phyloP scores from a whole-genome alignment of 2,888 invertebrate genomes.

The Dicranocentrus wangi region DNA sequence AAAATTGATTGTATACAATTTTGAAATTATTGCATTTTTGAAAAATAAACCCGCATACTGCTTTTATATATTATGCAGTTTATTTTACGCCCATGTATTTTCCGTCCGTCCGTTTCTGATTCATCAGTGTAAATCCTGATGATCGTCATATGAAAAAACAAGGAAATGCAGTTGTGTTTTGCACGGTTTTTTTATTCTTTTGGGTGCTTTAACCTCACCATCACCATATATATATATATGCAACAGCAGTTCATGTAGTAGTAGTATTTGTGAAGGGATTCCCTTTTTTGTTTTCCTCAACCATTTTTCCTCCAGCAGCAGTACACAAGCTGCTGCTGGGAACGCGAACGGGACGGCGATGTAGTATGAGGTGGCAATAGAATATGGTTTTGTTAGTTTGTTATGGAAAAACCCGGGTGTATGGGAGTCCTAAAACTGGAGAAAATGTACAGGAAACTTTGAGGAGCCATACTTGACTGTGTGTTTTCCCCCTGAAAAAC shows the following conservation, averaged over 20 bases:
- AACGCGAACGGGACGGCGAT: too few relatives aligned
- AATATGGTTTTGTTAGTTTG: too few relatives aligned
- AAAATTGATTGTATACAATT: too few relatives aligned
- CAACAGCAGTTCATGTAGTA: not conserved
- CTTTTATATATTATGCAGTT: not conserved
- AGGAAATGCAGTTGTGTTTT: constrained; percentile 15
- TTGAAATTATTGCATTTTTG: too few relatives aligned
- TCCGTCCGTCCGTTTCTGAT: not conserved
- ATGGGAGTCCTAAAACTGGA: too few relatives aligned
- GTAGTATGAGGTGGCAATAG: too few relatives aligned
- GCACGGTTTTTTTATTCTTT: not conserved
- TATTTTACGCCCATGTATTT: not conserved
- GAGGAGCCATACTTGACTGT: not conserved
- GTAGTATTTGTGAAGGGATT: too few relatives aligned
- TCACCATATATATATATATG: not conserved
- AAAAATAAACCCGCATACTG: too few relatives aligned
- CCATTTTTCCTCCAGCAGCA: not conserved
- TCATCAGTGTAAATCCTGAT: not conserved
- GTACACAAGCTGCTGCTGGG: too few relatives aligned
- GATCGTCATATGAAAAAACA: not conserved
- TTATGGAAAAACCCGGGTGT: too few relatives aligned
- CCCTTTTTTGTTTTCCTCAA: not conserved
- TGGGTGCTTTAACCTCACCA: constrained; percentile 18
- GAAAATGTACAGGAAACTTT: not conserved
- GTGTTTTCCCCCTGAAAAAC: constrained; percentile 19